Evolutionary conservation across 2,797 vertebrate genomes (phyloP).

Genomic region (Peromyscus eremicus): DNA sequence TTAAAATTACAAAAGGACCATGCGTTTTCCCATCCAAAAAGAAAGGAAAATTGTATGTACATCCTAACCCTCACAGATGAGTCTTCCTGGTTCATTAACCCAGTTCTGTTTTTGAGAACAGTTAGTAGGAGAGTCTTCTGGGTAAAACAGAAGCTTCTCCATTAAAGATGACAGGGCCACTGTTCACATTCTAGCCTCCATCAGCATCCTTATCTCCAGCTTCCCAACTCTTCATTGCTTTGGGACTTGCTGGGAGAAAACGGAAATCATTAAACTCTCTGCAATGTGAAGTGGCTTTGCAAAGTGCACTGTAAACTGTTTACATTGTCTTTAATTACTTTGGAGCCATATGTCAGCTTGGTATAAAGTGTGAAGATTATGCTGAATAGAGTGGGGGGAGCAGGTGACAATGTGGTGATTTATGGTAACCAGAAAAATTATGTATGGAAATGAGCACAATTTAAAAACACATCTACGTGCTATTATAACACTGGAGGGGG

Average conservation of each 20-base stretch:
- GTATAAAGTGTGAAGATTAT: constrained; percentile 75
- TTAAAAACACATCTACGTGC: constrained; percentile 83
- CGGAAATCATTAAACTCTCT: constrained; percentile 70
- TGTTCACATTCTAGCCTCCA: not conserved
- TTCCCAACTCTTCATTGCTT: constrained; percentile 26
- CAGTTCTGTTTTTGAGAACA: not conserved
- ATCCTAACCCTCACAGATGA: not conserved
- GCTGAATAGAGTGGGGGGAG: constrained; percentile 69
- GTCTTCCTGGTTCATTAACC: not conserved
- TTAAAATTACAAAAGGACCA: not conserved
- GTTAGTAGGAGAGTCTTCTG: not conserved
- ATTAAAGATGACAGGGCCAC: not conserved
- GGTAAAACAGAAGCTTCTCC: not conserved
- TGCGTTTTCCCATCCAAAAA: not conserved
- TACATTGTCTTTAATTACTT: constrained; percentile 85
- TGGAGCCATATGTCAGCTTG: constrained; percentile 83
- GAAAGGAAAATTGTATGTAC: not conserved
- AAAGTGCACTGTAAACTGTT: constrained; percentile 83
- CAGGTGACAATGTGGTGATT: constrained; percentile 84
- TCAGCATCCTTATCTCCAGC: not conserved
- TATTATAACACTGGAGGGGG: constrained; percentile 78
- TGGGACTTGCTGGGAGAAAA: constrained; percentile 13
- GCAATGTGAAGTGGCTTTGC: constrained; percentile 72
- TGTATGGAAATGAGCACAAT: constrained; percentile 81
- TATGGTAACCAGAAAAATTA: constrained; percentile 82